Evolutionary conservation across 2,797 vertebrate genomes (phyloP).

Genomic region (Acipenser oxyrinchus): DNA sequence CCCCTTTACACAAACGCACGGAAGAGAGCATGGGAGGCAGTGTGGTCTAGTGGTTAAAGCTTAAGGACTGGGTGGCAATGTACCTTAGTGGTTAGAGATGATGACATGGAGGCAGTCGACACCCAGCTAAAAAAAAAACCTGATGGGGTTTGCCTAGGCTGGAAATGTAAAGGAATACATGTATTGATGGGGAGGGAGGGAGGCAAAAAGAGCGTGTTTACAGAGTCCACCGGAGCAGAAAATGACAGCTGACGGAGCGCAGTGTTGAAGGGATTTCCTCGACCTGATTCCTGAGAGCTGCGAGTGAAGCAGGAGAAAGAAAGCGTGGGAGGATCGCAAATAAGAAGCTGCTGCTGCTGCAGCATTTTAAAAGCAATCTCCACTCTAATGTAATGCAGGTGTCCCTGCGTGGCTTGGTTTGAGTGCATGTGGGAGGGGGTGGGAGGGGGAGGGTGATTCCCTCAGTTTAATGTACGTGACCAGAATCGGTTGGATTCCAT

Average conservation of each 20-base stretch:
- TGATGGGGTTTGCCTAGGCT: constrained; percentile 32
- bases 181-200: constrained; percentile 15
- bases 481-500: no score
- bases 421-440: neutral
- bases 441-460: neutral
- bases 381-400: neutral
- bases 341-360: constrained; percentile 11
- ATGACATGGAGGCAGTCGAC: no score
- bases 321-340: neutral
- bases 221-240: constrained; percentile 49
- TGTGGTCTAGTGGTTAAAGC: no score
- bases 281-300: constrained; percentile 20
- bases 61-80: no score
- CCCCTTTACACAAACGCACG: no score
- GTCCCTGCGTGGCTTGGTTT: neutral
- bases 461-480: no score
- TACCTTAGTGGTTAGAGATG: no score
- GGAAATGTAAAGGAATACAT: constrained; percentile 43
- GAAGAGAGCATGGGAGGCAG: no score
- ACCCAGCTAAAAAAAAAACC: no score
- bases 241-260: constrained; percentile 54
- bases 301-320: neutral
- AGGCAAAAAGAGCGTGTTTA: constrained; percentile 24
- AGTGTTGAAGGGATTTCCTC: constrained; percentile 51
- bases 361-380: constrained; percentile 9